Evolutionary conservation across 2,888 invertebrate species (phyloP).

Genomic region (Myathropa florea): DNA sequence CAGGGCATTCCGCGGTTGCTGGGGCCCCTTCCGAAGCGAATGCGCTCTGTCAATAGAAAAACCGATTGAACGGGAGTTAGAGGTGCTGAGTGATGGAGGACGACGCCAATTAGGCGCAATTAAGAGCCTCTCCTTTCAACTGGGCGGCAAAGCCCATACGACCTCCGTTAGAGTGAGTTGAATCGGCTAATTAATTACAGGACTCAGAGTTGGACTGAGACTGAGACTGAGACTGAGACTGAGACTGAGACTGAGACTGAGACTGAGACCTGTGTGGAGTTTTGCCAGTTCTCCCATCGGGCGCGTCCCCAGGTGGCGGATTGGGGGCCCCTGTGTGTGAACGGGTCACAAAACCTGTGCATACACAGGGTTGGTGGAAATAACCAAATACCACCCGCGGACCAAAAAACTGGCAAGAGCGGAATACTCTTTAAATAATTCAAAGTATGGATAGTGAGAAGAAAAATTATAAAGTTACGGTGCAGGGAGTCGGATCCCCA

Average conservation of each 20-base stretch:
- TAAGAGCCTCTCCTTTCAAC: background rate
- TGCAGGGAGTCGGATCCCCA: too few relatives aligned
- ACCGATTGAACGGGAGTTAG: slow-evolving; percentile 28
- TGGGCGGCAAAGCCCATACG: background rate
- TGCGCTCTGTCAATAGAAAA: slow-evolving; percentile 37
- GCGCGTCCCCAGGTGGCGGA: too few relatives aligned
- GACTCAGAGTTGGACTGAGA: background rate
- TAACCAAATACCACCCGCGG: too few relatives aligned
- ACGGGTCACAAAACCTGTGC: too few relatives aligned
- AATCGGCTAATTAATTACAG: background rate
- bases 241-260: background rate
- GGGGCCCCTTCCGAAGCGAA: background rate
- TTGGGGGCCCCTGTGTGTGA: too few relatives aligned
- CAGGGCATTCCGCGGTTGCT: background rate
- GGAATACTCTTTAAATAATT: too few relatives aligned
- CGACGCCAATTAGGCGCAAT: background rate
- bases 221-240: background rate
- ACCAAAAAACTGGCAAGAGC: too few relatives aligned
- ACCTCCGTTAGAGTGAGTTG: background rate
- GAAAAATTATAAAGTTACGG: too few relatives aligned
- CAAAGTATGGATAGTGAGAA: too few relatives aligned
- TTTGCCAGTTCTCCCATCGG: too few relatives aligned
- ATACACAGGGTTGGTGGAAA: too few relatives aligned
- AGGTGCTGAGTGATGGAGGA: slow-evolving; percentile 36
- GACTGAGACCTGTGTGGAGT: too few relatives aligned